These are phyloP conservation scores for Caranx ignobilis DNA, from an alignment of 2,113 vertebrate genomes.

Conservation along the genomic window DNA sequence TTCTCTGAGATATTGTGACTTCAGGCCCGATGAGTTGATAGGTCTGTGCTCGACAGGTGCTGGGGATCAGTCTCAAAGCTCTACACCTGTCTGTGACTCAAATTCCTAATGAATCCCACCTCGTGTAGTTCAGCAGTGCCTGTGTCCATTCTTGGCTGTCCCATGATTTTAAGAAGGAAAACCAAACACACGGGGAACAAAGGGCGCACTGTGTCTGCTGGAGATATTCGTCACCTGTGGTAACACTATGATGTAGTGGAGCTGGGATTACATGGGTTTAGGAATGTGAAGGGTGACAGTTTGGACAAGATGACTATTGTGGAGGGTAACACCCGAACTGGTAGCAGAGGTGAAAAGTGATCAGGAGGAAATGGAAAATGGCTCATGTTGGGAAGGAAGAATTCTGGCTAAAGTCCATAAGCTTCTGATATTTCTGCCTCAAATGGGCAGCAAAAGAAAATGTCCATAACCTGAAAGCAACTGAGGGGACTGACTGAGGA, in stretches of 20 bases:
- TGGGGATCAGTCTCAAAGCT: slow-evolving; percentile 33
- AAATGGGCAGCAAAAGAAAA: neutral
- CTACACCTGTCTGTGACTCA: slow-evolving; percentile 56
- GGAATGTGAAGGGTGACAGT: slow-evolving; percentile 74
- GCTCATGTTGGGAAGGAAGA: slow-evolving; percentile 45
- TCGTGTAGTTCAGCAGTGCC: slow-evolving; percentile 30
- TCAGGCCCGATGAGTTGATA: neutral
- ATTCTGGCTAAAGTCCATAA: neutral
- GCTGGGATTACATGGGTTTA: slow-evolving; percentile 71
- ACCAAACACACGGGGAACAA: slow-evolving; percentile 70
- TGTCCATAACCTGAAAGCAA: too few species aligned
- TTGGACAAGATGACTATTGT: slow-evolving; percentile 77
- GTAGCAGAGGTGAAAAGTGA: slow-evolving; percentile 57
- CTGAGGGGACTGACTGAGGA: neutral
- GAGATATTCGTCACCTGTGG: slow-evolving; percentile 74
- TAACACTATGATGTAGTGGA: slow-evolving; percentile 76
- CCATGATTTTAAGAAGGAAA: slow-evolving; percentile 56
- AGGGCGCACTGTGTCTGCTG: slow-evolving; percentile 67
- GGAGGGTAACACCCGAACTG: slow-evolving; percentile 69
- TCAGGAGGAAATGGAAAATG: slow-evolving; percentile 46
- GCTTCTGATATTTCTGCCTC: slow-evolving; percentile 20
- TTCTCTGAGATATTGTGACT: slow-evolving; percentile 12
- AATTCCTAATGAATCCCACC: slow-evolving; percentile 37
- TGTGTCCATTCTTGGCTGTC: slow-evolving; percentile 51
- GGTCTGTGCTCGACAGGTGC: slow-evolving; percentile 39